Base-by-base conservation (phyloP, 2,888 invertebrate species). In the Drosophila limbata region DNA sequence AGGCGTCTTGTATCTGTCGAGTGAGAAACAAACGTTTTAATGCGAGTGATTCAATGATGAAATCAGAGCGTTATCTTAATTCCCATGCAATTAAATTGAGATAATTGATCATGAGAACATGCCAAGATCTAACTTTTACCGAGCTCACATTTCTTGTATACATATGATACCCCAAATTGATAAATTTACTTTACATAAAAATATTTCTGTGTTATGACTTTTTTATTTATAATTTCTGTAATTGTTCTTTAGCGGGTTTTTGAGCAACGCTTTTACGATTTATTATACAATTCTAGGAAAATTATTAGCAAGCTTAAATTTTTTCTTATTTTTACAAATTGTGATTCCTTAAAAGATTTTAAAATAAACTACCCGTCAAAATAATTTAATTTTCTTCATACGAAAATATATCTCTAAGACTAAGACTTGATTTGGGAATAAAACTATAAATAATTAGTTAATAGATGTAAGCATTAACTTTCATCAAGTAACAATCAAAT, bases 1-100 rank as follows among this genome's bases (percentile, higher is more conserved):
- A 96, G 77, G 96, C 95, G 92, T 97, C 97, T 93, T 97, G 96
- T 92, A 97, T 96, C 97, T 97, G 92, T 42, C 55, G 66, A 53
- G 47, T 17, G 47, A 59, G 62, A 19, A 10, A 39, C 8, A 47
- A 28, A 28, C 37, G 2, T 10, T 9, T 48, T 68, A 51, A 42
- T 56, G 44, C 47, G 10, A 45, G 11, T 21, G 4, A 9, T 50
- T 5, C 31, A 11, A 1, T 21, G 2, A 8, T 11, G 0, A 37
- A 17, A 35, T 42, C 42, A 17, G 45, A 73, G 69, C 50, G 35
- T 35, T 61, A 52, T 39, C 45, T 57, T 50, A 57, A 8, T 25
- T 33, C 6, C 6, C 31, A n/a, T 56, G 50, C 50, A 37, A 42
- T 17, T 19, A 35, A 37, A 48, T 25, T 45, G 37, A 57, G 50